These are phyloP conservation scores for Conistra vaccinii DNA, from an alignment of 2,888 invertebrate genomes.

Conservation along the genomic window DNA sequence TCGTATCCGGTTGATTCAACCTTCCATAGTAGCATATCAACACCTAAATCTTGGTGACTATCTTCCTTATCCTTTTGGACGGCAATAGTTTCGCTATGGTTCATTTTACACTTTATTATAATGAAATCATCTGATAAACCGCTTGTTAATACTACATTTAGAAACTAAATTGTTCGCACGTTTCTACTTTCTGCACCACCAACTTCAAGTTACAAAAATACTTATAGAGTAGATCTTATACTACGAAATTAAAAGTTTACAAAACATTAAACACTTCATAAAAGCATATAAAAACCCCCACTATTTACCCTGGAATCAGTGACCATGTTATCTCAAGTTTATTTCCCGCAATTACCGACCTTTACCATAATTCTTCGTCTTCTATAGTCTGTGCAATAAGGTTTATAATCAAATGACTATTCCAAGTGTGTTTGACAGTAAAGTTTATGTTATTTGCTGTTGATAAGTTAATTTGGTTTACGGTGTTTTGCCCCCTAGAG, in stretches of 20 bases:
- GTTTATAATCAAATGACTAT: slow-evolving; percentile 26
- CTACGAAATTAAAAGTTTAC: slow-evolving; percentile 9
- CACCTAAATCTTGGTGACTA: background rate
- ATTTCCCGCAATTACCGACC: slow-evolving; percentile 58
- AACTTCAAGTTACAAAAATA: background rate
- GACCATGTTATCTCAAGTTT: slow-evolving; percentile 71
- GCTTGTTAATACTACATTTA: too few species aligned
- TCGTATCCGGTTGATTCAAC: background rate
- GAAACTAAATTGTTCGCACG: background rate
- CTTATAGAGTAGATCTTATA: background rate
- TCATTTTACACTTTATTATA: background rate
- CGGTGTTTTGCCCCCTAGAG: slow-evolving; percentile 66
- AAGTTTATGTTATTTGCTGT: slow-evolving; percentile 71
- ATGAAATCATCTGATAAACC: background rate
- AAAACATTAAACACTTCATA: slow-evolving; percentile 28
- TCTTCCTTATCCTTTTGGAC: background rate
- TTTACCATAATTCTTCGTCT: background rate
- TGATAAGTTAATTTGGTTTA: slow-evolving; percentile 79
- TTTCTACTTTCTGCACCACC: background rate
- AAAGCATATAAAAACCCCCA: slow-evolving; percentile 53
- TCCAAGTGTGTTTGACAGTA: slow-evolving; percentile 32
- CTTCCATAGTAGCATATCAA: background rate
- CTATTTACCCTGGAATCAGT: slow-evolving; percentile 75
- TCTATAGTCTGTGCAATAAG: slow-evolving; percentile 24
- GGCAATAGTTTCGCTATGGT: background rate